Conservation (phyloP, 2,888 invertebrate genomes). For the Drosophila pegasa region DNA sequence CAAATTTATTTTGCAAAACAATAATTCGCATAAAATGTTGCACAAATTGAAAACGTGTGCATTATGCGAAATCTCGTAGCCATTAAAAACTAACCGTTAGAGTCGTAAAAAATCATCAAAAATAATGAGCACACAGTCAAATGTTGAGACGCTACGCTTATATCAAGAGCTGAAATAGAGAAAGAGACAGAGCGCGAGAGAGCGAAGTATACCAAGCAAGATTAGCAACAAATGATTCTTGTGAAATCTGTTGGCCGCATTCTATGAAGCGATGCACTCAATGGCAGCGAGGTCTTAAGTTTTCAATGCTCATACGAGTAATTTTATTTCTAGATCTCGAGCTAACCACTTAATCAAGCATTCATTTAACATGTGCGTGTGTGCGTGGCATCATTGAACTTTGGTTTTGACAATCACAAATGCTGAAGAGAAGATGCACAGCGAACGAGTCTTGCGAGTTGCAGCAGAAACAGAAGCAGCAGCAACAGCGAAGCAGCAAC, state of each 20-base stretch:
- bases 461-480: background rate
- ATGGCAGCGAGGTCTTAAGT: conserved; percentile 51
- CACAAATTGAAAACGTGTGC: conserved; percentile 42
- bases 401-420: conserved; percentile 64
- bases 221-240: conserved; percentile 57
- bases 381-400: conserved; percentile 64
- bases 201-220: conserved; percentile 19
- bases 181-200: background rate
- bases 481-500: conserved; percentile 3
- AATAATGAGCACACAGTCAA: conserved; percentile 37
- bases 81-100: conserved; percentile 18
- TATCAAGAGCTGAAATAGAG: conserved; percentile 4
- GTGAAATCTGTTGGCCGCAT: conserved; percentile 61
- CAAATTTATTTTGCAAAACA: conserved; percentile 21
- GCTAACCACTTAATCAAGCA: conserved; percentile 42
- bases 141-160: conserved; percentile 12
- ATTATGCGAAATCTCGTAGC: conserved; percentile 31
- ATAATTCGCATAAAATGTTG: conserved; percentile 26
- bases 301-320: conserved; percentile 13
- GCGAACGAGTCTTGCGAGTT: conserved; percentile 35
- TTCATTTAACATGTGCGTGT: conserved; percentile 22
- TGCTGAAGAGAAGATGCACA: conserved; percentile 39
- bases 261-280: conserved; percentile 50
- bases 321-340: conserved; percentile 24
- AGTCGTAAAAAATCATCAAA: conserved; percentile 41